phyloP scores from a whole-genome alignment of 2,888 invertebrate species.

The Tetragonula carbonaria region DNA sequence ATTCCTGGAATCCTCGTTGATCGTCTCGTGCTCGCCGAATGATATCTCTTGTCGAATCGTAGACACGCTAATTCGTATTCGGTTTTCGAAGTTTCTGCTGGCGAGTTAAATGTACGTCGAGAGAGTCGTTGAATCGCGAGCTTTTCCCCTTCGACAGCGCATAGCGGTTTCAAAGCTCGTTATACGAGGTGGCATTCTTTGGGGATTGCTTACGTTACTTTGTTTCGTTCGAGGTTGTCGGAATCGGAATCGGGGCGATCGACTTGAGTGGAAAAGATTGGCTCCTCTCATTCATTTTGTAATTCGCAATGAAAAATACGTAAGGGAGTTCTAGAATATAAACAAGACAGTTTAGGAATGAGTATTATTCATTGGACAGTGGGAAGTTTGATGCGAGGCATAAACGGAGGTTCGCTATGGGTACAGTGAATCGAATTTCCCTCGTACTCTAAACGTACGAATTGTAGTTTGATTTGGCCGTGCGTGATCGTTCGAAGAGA shows the following conservation, averaged over 20 bases:
- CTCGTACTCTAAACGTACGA: background rate
- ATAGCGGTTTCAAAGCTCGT: background rate
- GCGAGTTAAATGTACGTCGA: background rate
- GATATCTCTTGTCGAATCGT: constrained; percentile 2
- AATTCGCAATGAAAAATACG: background rate
- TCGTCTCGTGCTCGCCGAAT: background rate
- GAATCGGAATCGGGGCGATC: background rate
- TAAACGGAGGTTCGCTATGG: background rate
- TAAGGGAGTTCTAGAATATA: background rate
- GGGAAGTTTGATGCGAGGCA: background rate
- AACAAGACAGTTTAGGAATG: background rate
- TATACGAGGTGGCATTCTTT: background rate
- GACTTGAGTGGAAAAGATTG: background rate
- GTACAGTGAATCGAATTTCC: background rate
- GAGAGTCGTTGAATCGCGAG: background rate
- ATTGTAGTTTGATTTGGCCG: background rate
- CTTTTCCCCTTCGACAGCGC: background rate
- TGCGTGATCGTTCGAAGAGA: background rate
- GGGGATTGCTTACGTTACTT: background rate
- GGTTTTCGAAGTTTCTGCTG: background rate
- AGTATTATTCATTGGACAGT: background rate
- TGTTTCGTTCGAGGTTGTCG: background rate
- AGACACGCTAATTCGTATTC: constrained; percentile 10
- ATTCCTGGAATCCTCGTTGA: constrained; percentile 28
- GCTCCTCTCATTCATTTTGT: background rate